Evolutionary conservation across 2,888 invertebrate genomes (phyloP), one percentile per base, ranked within the genome.

Genomic region (Orgyia antiqua): DNA sequence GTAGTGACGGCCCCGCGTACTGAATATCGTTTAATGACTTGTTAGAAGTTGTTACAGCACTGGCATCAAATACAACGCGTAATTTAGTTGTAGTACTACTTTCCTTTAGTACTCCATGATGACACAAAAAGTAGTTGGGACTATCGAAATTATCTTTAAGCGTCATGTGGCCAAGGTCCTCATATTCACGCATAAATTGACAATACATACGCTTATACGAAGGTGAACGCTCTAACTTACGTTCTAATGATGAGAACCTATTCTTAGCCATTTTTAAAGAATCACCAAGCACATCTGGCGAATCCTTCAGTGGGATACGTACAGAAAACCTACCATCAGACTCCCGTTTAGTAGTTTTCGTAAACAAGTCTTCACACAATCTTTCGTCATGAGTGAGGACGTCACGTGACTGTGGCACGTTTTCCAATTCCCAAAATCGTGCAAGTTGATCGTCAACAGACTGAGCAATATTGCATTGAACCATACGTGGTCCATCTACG

Each of bases 11-110:
- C 0, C 40, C 40, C 3, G 30, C 18, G 2, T 24, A 6, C 23
- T 36, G 36, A 10, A 41, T 25, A 10, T 35, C 31, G 13, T 39
- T 39, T 8, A 39, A 24, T 3, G 32, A 36, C 13, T 27, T 27
- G 3, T 21, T 24, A 4, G 31, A 15, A 8, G 17, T 24, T 2
- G 31, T 21, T 1, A 10, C 2, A 2, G 15, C 21, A 8, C 31
- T 26, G 1, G 31, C 31, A 8, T 38, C 30, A 11, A 35, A 35
- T 2, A 35, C 35, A 1, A 35, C 35, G 2, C 31, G 15, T 7
- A 35, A 10, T 18, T 38, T 38, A 1, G 31, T 38, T 5, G 38
- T 38, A 0, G 15, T 24, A 9, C 28, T 29, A n/a, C 19, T 17
- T 19, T 33, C 33, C 1, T 33, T 12, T 1, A 28, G 25, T 2